A percentile compares a stretch with the other conserved stretches of the same genome.
Conservation (phyloP, 2,113 vertebrate species). For the Macrotis lagotis region DNA sequence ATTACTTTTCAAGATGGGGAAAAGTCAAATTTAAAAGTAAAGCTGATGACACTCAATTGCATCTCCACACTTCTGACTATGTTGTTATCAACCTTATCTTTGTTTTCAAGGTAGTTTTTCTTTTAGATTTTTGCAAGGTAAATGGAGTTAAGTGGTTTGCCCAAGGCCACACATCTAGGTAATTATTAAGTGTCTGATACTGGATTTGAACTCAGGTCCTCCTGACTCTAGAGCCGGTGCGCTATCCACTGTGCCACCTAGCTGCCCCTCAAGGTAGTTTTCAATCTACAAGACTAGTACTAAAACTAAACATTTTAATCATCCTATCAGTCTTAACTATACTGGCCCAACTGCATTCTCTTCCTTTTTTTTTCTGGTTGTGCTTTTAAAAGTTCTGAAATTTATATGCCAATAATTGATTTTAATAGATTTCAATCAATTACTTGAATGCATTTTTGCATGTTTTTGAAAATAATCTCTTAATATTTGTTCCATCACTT, state of each 20-base stretch:
- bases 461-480: neutral
- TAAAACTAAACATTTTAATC: neutral
- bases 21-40: neutral
- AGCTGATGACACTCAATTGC: neutral
- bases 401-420: neutral
- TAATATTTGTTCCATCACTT: neutral
- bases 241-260: too few species aligned
- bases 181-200: too few species aligned
- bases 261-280: conserved; percentile 15
- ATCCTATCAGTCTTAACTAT: neutral
- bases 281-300: neutral
- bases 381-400: neutral
- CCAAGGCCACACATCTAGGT: too few species aligned
- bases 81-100: neutral
- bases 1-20: neutral
- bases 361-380: neutral
- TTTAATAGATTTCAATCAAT: neutral
- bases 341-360: neutral
- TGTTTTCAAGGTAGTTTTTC: conserved; percentile 2
- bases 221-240: too few species aligned
- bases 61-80: neutral
- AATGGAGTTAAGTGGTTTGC: too few species aligned
- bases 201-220: too few species aligned
- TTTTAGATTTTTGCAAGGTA: too few species aligned
- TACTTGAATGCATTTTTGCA: neutral